Evolutionary conservation across 2,888 invertebrate species (phyloP), one percentile per base, ranked within the genome.

Genomic region (Phlogophora meticulosa): DNA sequence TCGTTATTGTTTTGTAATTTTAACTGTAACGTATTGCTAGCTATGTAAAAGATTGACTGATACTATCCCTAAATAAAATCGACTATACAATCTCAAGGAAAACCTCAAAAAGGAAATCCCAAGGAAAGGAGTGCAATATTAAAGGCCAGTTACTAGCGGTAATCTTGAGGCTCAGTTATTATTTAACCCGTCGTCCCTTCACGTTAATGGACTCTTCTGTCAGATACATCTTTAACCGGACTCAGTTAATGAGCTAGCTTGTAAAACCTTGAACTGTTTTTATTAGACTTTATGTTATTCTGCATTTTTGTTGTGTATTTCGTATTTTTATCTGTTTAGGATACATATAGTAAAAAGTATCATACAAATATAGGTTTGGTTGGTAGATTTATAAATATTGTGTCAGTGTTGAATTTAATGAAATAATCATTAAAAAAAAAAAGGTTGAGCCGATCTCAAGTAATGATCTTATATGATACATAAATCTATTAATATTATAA

Each of bases 171-270:
- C 86, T 85, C 80, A 80, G 88, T 90, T 91, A 90, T 90, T 91
- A 91, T 91, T 91, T 88, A 89, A 86, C 84, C 76, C 73, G 67
- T 74, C 72, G 67, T 76, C 82, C 83, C 85, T 88, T 85, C 81
- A 86, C 83, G 83, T 86, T 87, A 89, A 90, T 89, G 84, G 86
- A 86, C 82, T 84, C 84, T 85, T 84, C 85, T 85, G 87, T 86
- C 86, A 84, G 81, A 86, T 88, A 86, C 86, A 86, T 88, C 85
- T 88, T 87, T 87, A 85, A 85, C 85, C 78, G 77, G 73, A 76
- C 65, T 62, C 69, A 17, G 51, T 53, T 80, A 81, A 81, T 59
- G 72, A 82, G 71, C 46, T n/a, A 10, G 53, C 58, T 76, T 56
- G 48, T 61, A 48, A 45, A 46, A 58, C 28, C 34, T 42, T 36